Percentiles rank a stretch among this genome's conserved stretches.
Evolutionary conservation across 2,113 vertebrate genomes (phyloP).

Genomic region (Thalassoma bifasciatum): DNA sequence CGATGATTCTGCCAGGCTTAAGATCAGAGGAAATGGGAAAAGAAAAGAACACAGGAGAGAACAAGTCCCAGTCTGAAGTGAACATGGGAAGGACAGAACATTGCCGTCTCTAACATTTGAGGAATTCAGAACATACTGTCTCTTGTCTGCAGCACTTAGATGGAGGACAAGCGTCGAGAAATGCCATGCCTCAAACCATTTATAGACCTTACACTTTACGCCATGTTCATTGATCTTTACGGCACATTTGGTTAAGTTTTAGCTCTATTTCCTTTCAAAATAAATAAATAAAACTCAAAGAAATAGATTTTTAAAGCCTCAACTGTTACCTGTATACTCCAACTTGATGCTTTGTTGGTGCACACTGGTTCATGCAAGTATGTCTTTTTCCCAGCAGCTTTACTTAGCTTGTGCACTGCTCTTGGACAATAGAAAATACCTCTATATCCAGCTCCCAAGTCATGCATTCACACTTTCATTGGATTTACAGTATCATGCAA

Average conservation of each 20-base stretch:
- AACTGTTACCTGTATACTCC: neutral
- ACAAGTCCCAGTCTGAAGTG: slow-evolving; percentile 72
- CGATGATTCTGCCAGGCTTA: slow-evolving; percentile 72
- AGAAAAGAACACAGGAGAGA: slow-evolving; percentile 61
- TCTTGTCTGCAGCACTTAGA: slow-evolving; percentile 59
- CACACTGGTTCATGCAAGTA: neutral
- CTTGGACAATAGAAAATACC: slow-evolving; percentile 17
- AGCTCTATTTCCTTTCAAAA: neutral
- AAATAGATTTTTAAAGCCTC: neutral
- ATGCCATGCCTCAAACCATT: slow-evolving; percentile 8
- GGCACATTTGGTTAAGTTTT: too few species aligned
- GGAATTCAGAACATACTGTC: slow-evolving; percentile 52
- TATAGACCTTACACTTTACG: neutral
- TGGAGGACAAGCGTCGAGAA: slow-evolving; percentile 33
- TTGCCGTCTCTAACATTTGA: slow-evolving; percentile 57
- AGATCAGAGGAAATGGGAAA: slow-evolving; percentile 75
- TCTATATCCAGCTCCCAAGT: slow-evolving; percentile 13
- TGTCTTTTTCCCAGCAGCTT: slow-evolving; percentile 8
- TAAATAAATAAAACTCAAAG: neutral
- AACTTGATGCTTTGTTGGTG: neutral
- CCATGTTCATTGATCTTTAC: neutral
- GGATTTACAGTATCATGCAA: neutral
- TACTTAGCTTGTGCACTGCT: slow-evolving; percentile 18
- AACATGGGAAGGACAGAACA: slow-evolving; percentile 65
- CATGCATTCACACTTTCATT: slow-evolving; percentile 21